Base-by-base conservation (phyloP, 2,888 invertebrate species). In the Pecten maximus region DNA sequence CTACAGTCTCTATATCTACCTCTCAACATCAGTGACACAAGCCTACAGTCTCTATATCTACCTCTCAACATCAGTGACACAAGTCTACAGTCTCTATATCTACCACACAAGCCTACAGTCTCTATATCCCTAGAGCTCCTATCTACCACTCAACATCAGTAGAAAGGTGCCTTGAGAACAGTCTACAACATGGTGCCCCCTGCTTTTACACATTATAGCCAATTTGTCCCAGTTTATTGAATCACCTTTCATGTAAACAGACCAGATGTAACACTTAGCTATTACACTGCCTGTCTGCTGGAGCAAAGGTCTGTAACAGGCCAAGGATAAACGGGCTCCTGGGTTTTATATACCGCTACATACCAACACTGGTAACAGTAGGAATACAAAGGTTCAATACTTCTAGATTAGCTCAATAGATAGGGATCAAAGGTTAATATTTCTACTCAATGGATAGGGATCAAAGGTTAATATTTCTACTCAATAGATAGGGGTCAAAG, bases 351-450 rank as follows among this genome's bases (percentile, higher is more conserved):
- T 19, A 54, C 12, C 50, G 4, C 44, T 44, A 44, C 44, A 44
- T 44, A 44, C 90, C 19, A 93, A 74, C 6, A 92, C 89, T 0
- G 91, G 91, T 19, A 91, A 28, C n/a, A n/a, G 40, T 91, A 92
- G 15, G 92, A 91, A 54, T 90, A 91, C 44, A 44, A 44, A 44
- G 44, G 44, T 44, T 44, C 12, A 12, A 44, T 44, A 44, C 44
- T 44, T 4, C n/a, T n/a, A n/a, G n/a, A n/a, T n/a, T 44, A 44
- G 12, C 44, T 44, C 44, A 44, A 44, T 44, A 44, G 8, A 12
- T 44, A 44, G 44, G 44, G 12, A 4, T 44, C 44, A 44, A 44
- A 44, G 44, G 44, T 44, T 44, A 12, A 44, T 44, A 44, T 12
- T 44, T 4, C 12, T 8, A 44, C 44, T 44, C 44, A 44, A 44